Percentiles rank a stretch among this genome's conserved stretches.
phyloP scores from a whole-genome alignment of 2,888 invertebrate species.

The Gisinianus flammeolus region DNA sequence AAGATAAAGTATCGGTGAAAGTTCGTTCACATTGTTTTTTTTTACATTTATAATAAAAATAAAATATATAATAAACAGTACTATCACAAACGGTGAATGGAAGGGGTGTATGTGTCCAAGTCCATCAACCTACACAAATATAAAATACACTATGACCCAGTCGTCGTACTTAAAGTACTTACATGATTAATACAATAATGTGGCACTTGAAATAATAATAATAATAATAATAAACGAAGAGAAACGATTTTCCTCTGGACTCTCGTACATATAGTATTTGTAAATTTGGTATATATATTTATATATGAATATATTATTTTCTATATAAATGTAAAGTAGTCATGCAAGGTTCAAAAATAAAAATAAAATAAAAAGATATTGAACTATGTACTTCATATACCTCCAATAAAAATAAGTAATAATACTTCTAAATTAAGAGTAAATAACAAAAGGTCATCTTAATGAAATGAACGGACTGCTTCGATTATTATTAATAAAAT shows the following conservation, averaged over 20 bases:
- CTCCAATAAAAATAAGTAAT: neutral
- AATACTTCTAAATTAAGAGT: constrained; percentile 4
- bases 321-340: too few species aligned
- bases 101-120: neutral
- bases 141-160: neutral
- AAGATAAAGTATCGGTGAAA: too few species aligned
- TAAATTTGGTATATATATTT: neutral
- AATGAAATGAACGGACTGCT: constrained; percentile 17
- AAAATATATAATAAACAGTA: neutral
- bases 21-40: too few species aligned
- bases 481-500: constrained; percentile 2
- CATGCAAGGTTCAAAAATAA: neutral
- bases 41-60: too few species aligned
- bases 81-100: constrained; percentile 21
- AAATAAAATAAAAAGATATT: too few species aligned
- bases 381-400: neutral
- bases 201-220: constrained; percentile 18
- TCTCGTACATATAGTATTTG: neutral
- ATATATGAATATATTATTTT: neutral
- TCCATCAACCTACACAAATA: neutral
- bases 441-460: constrained; percentile 24
- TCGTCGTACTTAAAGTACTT: neutral
- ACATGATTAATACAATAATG: constrained; percentile 12
- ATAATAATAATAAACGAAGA: neutral
- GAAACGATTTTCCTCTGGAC: neutral